Evolutionary conservation across 2,888 invertebrate genomes (phyloP), one percentile per base, ranked within the genome.

Genomic region (Acrocera orbiculus): DNA sequence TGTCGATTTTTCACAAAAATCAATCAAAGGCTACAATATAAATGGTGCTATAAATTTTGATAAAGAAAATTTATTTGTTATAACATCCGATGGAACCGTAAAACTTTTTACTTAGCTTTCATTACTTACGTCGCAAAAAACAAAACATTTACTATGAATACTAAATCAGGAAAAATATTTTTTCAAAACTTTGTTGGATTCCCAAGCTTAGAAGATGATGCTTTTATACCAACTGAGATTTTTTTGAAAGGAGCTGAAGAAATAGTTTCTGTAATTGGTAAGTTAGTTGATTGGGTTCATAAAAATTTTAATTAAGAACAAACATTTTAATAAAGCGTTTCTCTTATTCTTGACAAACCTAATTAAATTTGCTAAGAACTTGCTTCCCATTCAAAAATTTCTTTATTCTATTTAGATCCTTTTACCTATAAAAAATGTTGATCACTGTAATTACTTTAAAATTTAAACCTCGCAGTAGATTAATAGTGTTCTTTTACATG

Each of bases 251-350:
- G 77, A 29, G 60, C 73, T 24, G 62, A 60, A 42, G 68, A 68
- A 50, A 62, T 77, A 46, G 66, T 76, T n/a, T 49, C 52, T 37
- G 51, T 76, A 46, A 64, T 78, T 44, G 77, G 79, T 77, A 62
- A 56, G 68, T 62, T 15, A 14, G 4, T 13, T n/a, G n/a, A 6
- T 6, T 10, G n/a, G n/a, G n/a, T n/a, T n/a, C n/a, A n/a, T n/a
- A n/a, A n/a, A n/a, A n/a, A n/a, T n/a, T n/a, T n/a, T n/a, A n/a
- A n/a, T n/a, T n/a, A n/a, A n/a, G n/a, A n/a, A n/a, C n/a, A n/a
- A n/a, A n/a, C n/a, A n/a, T n/a, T n/a, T n/a, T n/a, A n/a, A n/a
- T n/a, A n/a, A n/a, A n/a, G n/a, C n/a, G n/a, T n/a, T n/a, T n/a
- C n/a, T n/a, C n/a, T n/a, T n/a, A n/a, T n/a, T n/a, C n/a, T n/a